Evolutionary conservation across 2,888 invertebrate genomes (phyloP), one percentile per base, ranked within the genome.

Genomic region (Diogma glabrata): DNA sequence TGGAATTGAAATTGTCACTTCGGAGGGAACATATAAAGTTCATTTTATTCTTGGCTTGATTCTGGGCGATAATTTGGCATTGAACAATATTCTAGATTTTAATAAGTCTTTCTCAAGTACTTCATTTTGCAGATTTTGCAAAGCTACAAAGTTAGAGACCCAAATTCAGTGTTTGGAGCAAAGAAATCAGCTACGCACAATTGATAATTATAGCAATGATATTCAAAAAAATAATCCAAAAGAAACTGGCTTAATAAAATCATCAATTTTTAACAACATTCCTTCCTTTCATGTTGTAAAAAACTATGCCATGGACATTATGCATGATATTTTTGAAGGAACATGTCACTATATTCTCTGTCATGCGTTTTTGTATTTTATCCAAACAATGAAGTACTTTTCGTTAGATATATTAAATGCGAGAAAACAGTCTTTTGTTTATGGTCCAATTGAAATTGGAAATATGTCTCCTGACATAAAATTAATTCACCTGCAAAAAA

Each of bases 1-100:
- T 47, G 62, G 59, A 48, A 56, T 58, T 28, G 30, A 23, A 19
- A 54, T 60, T 47, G 51, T 52, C 28, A 51, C 53, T n/a, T 20
- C 22, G n/a, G 20, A 52, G 26, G 49, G 51, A 22, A 5, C 6
- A 3, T 7, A 12, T 40, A 40, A 40, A 40, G 20, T 40, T 4
- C 19, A n/a, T 12, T 40, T 40, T 10, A 40, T 19, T 20, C n/a
- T 40, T 20, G 40, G 40, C 3, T 5, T 38, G 2, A 17, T 38
- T 16, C 19, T 38, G 38, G 38, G 38, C 10, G 38, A 38, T 16
- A 38, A 38, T 38, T 10, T 38, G 38, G 38, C 17, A 14, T 17
- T 38, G 7, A 38, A 33, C 16, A 10, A 10, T 9, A 19, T 22
- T 19, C 22, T 40, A 19, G 40, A 40, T 40, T 40, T 40, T 40